phyloP scores from a whole-genome alignment of 2,797 vertebrate genomes.

The Acestrorhynchus altus region DNA sequence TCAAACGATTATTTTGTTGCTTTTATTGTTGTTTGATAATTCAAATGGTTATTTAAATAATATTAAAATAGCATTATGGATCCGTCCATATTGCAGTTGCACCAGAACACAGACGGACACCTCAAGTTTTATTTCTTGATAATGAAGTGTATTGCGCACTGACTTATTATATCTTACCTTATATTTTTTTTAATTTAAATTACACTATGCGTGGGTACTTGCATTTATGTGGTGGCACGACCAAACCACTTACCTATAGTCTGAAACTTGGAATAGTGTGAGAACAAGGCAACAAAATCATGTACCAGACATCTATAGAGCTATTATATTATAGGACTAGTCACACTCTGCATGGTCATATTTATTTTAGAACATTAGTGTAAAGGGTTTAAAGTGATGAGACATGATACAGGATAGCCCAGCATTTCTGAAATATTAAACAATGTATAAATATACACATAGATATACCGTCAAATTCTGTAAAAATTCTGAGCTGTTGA shows the following conservation, averaged over 20 bases:
- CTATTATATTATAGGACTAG: too few species aligned
- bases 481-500: too few species aligned
- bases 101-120: too few species aligned
- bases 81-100: slow-evolving; percentile 3
- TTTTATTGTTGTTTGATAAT: neutral
- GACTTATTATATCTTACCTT: too few species aligned
- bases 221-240: neutral
- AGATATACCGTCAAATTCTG: neutral
- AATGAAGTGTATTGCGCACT: too few species aligned
- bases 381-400: slow-evolving; percentile 3
- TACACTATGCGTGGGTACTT: neutral
- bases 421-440: neutral
- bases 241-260: neutral
- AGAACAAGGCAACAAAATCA: neutral
- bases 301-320: neutral
- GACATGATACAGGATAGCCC: neutral
- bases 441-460: neutral
- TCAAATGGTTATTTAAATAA: neutral
- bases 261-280: neutral
- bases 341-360: too few species aligned
- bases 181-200: neutral
- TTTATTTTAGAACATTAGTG: neutral
- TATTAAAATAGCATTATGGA: neutral
- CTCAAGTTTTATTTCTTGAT: too few species aligned
- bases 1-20: neutral